Evolutionary conservation across 2,888 invertebrate genomes (phyloP).

Genomic region (Trachelus stipa): DNA sequence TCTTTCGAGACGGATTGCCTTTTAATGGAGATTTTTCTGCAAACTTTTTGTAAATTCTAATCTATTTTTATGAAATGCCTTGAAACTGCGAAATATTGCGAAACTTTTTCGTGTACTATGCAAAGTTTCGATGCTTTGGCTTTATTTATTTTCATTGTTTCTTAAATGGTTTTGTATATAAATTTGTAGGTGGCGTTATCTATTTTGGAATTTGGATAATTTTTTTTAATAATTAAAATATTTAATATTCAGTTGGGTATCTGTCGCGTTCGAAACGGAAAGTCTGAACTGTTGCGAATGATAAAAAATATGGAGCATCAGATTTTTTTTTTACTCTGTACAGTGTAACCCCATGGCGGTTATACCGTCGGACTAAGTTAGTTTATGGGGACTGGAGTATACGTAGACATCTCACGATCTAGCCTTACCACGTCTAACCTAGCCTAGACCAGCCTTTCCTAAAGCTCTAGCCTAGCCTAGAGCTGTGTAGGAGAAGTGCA

Average conservation of each 20-base stretch:
- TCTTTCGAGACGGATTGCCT: background rate
- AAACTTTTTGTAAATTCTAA: background rate
- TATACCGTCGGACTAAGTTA: slow-evolving; percentile 52
- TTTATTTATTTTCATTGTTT: background rate
- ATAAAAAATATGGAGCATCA: background rate
- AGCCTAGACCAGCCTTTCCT: slow-evolving; percentile 48
- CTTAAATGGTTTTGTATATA: background rate
- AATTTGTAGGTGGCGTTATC: too few relatives aligned
- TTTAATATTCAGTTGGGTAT: background rate
- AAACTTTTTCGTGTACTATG: background rate
- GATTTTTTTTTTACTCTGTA: background rate
- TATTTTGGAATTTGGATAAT: background rate
- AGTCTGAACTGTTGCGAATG: background rate
- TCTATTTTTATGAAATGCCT: background rate
- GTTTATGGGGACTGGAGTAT: slow-evolving; percentile 57
- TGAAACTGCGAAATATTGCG: background rate
- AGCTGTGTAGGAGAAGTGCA: slow-evolving; percentile 62
- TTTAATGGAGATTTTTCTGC: background rate
- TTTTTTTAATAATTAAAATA: background rate
- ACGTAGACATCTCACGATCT: slow-evolving; percentile 61
- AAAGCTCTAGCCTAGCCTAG: slow-evolving; percentile 61
- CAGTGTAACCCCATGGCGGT: slow-evolving; percentile 41
- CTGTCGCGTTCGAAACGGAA: background rate
- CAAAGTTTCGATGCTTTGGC: background rate
- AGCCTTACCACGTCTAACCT: slow-evolving; percentile 61